Percentiles rank a stretch among this genome's conserved stretches.
These are phyloP conservation scores for Struthio camelus DNA, from an alignment of 2,113 vertebrate species.

Conservation along the genomic window DNA sequence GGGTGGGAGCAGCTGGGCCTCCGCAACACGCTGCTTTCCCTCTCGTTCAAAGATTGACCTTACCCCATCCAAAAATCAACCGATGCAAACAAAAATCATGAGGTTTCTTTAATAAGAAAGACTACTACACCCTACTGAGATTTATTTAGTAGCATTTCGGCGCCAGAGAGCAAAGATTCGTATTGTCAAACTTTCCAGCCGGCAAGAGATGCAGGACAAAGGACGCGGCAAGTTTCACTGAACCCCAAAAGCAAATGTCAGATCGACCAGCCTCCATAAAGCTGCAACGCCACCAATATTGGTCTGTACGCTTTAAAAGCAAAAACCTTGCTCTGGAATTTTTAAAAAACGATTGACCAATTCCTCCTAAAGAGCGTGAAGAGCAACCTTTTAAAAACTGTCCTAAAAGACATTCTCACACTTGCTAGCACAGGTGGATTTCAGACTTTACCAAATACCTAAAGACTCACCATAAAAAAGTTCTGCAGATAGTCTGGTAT, in stretches of 20 bases:
- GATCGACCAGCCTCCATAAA: slow-evolving; percentile 4
- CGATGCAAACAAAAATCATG: background rate
- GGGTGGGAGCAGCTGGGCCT: background rate
- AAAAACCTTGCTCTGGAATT: background rate
- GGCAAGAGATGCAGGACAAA: background rate
- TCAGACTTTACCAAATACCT: background rate
- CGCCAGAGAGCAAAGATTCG: background rate
- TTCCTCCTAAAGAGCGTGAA: background rate
- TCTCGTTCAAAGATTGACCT: background rate
- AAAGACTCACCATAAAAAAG: background rate
- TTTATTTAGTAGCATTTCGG: background rate
- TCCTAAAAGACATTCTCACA: background rate
- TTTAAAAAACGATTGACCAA: background rate
- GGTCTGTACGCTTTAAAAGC: background rate
- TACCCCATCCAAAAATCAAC: background rate
- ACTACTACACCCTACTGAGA: background rate
- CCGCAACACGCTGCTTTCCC: fast-evolving
- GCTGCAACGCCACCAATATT: background rate
- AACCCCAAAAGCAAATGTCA: slow-evolving; percentile 24
- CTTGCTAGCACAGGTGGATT: background rate
- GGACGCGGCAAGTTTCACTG: background rate
- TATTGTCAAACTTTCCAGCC: background rate
- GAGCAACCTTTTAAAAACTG: background rate
- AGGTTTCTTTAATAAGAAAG: background rate
- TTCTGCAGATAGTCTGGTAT: background rate